These are phyloP conservation scores for Sula dactylatra DNA, from an alignment of 2,113 vertebrate genomes.

Conservation along the genomic window DNA sequence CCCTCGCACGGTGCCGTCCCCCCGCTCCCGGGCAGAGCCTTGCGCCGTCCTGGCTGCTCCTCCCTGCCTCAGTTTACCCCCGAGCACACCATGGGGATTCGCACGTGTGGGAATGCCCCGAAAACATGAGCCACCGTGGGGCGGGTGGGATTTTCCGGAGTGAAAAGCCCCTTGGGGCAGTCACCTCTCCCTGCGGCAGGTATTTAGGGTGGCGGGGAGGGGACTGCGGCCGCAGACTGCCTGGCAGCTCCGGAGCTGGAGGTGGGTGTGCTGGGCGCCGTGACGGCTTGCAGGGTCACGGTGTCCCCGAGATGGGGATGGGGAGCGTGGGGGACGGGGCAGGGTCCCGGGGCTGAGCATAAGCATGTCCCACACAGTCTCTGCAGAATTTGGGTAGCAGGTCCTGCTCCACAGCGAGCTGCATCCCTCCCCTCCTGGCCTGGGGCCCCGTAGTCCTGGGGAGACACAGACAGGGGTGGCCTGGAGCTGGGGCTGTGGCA, in stretches of 20 bases:
- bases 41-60: neutral
- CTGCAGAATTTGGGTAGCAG: neutral
- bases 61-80: slow-evolving; percentile 19
- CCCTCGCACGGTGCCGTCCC: fast-evolving
- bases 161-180: slow-evolving; percentile 19
- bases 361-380: fast-evolving
- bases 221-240: fast-evolving
- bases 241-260: neutral
- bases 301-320: neutral
- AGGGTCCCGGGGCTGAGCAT: neutral
- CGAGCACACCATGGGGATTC: fast-evolving
- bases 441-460: fast-evolving
- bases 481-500: neutral
- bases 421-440: neutral
- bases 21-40: neutral
- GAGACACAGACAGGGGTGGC: neutral
- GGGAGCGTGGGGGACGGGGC: neutral
- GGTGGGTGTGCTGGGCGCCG: neutral
- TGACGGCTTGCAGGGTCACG: fast-evolving
- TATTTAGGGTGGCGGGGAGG: neutral
- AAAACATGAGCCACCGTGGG: neutral
- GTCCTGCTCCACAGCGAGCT: fast-evolving
- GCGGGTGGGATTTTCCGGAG: slow-evolving; percentile 18
- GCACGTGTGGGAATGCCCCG: neutral
- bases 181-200: fast-evolving